Conservation (phyloP, 2,113 vertebrate species). For the Cynopterus brachyotis region DNA sequence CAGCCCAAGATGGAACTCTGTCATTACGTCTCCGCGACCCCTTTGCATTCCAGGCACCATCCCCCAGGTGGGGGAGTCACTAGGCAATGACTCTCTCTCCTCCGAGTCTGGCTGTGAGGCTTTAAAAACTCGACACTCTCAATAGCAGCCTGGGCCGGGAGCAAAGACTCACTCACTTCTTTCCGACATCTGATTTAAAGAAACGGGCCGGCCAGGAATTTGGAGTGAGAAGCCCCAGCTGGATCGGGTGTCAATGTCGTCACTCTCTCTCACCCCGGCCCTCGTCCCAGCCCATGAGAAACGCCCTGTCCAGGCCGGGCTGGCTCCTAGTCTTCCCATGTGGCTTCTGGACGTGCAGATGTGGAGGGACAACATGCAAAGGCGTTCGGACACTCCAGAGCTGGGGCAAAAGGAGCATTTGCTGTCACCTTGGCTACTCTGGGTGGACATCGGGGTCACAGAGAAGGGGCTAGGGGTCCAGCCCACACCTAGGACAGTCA, state of each 20-base stretch:
- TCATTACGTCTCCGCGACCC: background rate
- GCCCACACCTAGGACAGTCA: background rate
- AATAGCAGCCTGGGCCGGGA: background rate
- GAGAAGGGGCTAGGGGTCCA: background rate
- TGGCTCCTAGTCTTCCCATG: background rate
- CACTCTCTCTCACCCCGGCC: background rate
- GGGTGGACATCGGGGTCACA: background rate
- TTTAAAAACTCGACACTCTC: conserved; percentile 44
- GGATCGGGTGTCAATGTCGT: background rate
- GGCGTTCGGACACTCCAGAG: background rate
- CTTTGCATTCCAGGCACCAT: conserved; percentile 27
- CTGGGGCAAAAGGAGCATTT: background rate
- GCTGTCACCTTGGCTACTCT: background rate
- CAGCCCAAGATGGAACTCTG: conserved; percentile 27
- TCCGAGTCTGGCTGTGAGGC: conserved; percentile 39
- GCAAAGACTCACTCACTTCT: background rate
- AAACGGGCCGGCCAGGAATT: background rate
- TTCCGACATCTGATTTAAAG: background rate
- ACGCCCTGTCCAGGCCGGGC: accelerated
- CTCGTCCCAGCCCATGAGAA: background rate
- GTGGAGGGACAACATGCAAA: background rate
- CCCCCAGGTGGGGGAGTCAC: background rate
- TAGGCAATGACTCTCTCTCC: conserved; percentile 59
- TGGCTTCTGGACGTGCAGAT: background rate
- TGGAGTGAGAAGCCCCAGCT: background rate